phyloP scores from a whole-genome alignment of 1,140 invertebrate species.

The Drosophila miranda region DNA sequence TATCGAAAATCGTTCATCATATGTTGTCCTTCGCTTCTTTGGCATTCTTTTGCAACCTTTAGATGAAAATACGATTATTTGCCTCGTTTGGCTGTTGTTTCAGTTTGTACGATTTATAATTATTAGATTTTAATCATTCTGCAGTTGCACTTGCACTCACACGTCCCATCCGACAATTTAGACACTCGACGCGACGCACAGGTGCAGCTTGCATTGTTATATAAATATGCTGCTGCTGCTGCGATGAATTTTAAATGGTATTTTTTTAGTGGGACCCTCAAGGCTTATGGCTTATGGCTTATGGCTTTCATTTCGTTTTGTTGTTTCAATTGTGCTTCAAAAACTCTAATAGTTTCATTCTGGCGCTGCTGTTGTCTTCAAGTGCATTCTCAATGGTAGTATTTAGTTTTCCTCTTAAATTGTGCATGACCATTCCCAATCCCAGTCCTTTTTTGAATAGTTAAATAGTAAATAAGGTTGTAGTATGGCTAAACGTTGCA shows the following conservation, averaged over 20 bases:
- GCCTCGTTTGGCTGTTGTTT: too few relatives aligned
- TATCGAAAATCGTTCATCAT: too few relatives aligned
- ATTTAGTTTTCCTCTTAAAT: too few relatives aligned
- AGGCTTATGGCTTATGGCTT: constrained; percentile 24
- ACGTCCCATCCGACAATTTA: constrained; percentile 24
- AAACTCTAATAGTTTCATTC: background rate
- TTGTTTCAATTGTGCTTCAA: constrained; percentile 2
- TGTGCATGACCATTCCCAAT: too few relatives aligned
- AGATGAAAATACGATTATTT: too few relatives aligned
- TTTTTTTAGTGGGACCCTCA: constrained; percentile 12
- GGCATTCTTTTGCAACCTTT: too few relatives aligned
- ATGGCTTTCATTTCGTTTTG: constrained; percentile 4
- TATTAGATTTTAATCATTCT: constrained; percentile 11
- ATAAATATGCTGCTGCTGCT: constrained; percentile 23
- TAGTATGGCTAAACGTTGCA: too few relatives aligned
- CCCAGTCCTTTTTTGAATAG: too few relatives aligned
- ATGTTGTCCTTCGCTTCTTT: too few relatives aligned
- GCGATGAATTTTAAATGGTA: constrained; percentile 9
- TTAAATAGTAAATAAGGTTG: too few relatives aligned
- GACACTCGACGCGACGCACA: constrained; percentile 38
- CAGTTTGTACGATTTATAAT: constrained; percentile 4
- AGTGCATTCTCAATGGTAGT: too few relatives aligned
- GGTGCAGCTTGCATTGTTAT: constrained; percentile 24
- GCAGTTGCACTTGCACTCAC: constrained; percentile 15
- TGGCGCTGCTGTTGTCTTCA: too few relatives aligned